phyloP scores from a whole-genome alignment of 2,797 vertebrate genomes.

The Balearica regulorum region DNA sequence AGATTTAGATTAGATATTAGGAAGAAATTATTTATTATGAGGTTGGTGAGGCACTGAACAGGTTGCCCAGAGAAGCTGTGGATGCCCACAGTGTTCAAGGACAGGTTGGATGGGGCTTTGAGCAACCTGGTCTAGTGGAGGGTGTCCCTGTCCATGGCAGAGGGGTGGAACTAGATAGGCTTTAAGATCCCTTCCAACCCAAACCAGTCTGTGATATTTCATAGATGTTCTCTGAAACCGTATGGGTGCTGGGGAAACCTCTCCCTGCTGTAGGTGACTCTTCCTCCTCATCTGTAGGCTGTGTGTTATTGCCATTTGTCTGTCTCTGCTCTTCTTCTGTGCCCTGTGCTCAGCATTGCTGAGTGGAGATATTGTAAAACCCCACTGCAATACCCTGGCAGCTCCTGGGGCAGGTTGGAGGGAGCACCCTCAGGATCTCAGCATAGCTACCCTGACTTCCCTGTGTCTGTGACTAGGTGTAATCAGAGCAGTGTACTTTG shows the following conservation, averaged over 20 bases:
- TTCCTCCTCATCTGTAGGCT: neutral
- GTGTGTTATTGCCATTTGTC: neutral
- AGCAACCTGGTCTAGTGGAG: too few species aligned
- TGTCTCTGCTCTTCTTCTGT: neutral
- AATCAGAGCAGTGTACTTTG: neutral
- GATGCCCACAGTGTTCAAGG: too few species aligned
- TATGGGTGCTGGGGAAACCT: neutral
- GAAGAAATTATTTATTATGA: too few species aligned
- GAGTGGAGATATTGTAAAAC: rapidly evolving
- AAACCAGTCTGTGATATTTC: neutral
- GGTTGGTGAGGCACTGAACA: too few species aligned
- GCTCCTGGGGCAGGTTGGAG: neutral
- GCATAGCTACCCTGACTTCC: neutral
- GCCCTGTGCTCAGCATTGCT: neutral
- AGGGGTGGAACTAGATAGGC: too few species aligned
- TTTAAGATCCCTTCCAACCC: too few species aligned
- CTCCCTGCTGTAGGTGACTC: neutral
- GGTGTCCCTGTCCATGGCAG: too few species aligned
- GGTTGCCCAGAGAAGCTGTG: too few species aligned
- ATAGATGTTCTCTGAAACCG: neutral
- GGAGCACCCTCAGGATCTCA: neutral
- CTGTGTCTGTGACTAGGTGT: neutral
- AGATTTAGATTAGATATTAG: too few species aligned
- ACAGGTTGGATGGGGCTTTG: too few species aligned
- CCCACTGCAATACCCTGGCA: rapidly evolving